Base-by-base conservation (phyloP, 2,113 vertebrate genomes). In the Pedionomus torquatus region DNA sequence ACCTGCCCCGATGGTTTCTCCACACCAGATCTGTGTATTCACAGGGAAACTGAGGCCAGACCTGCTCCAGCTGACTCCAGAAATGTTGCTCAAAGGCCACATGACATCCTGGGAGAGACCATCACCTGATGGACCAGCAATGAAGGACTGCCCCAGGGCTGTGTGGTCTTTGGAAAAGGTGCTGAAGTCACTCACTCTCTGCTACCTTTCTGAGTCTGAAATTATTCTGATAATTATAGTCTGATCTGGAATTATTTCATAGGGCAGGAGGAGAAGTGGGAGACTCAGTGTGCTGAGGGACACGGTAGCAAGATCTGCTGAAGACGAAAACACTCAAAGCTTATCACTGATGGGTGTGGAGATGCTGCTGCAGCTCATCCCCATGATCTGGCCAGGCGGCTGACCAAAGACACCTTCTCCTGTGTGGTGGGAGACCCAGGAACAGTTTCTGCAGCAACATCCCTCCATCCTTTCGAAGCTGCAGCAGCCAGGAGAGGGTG, bases 341-440 rank as follows among this genome's bases (percentile, higher is more conserved):
- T 41, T 7, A 0, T 55, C 39, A 49, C 31, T 0, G 0, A 10
- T 55, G 60, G 35, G 28, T 16, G 28, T 1, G 0, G 52, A 52
- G 71, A 7, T 41, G 17, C 19, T 65, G 37, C 51, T 58, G 43
- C 46, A 89, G n/a, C 35, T 79, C n/a, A 26, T 7, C 17, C 44
- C 41, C 52, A 9, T 31, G 24, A 12, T 19, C 31, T 30, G n/a
- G 35, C 48, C 54, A 26, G 2, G 5, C 48, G 75, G 35, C 65
- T 71, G 33, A 51, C 43, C 14, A 4, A 39, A 68, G 41, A 24
- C 23, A 39, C 64, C 33, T 43, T 61, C 52, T 71, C 37, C 39
- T 37, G 44, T 1, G 0, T 16, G 39, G 9, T 33, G 31, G 20
- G 19, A 82, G 17, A 57, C 37, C 3, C n/a, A 46, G 26, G 18